Evolutionary conservation across 2,113 vertebrate genomes (phyloP), one percentile per base, ranked within the genome.

Genomic region (Diadophis punctatus): DNA sequence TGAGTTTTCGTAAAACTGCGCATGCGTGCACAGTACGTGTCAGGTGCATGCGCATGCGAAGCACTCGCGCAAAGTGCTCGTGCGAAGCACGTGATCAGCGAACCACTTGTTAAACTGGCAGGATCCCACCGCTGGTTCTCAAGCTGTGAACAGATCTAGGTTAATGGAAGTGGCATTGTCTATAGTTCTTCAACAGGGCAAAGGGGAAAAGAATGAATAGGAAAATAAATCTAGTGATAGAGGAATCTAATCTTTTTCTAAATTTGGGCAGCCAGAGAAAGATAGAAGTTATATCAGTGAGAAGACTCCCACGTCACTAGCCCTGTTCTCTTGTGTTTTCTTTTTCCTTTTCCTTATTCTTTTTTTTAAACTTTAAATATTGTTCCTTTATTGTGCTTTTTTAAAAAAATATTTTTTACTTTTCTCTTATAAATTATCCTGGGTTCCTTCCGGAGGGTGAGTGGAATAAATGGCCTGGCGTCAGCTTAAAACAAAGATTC

Each of bases 401-500:
- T 80, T 4, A n/a, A 68, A 68, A 68, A 74, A 16, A 74, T 11
- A 51, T 10, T 11, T 51, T 80, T 43, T 80, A 1, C 18, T 43
- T 80, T 80, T 80, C 16, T 43, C 18, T 80, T 80, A 22, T 80
- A 22, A 43, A 80, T 43, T 22, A 43, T 80, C 43, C 20, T 97
- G 91, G 94, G 96, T 96, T 96, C 95, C 91, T 95, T 87, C 95
- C 96, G 93, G 91, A 94, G 96, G 96, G 43, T 16, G 12, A 34
- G 63, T 74, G n/a, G 34, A 43, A 80, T 80, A 80, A 80, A 80
- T 43, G 18, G 95, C 96, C 97, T 94, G 93, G 96, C 96, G 95
- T 97, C 97, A 93, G 90, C 91, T 94, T 95, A 92, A 96, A 96
- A 96, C 94, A 95, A 97, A 95, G 89, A 11, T 30, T 84, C 96